Percentiles rank a stretch among this genome's conserved stretches.
Evolutionary conservation across 1,140 invertebrate species (phyloP).

Genomic region (Chymomyza costata): DNA sequence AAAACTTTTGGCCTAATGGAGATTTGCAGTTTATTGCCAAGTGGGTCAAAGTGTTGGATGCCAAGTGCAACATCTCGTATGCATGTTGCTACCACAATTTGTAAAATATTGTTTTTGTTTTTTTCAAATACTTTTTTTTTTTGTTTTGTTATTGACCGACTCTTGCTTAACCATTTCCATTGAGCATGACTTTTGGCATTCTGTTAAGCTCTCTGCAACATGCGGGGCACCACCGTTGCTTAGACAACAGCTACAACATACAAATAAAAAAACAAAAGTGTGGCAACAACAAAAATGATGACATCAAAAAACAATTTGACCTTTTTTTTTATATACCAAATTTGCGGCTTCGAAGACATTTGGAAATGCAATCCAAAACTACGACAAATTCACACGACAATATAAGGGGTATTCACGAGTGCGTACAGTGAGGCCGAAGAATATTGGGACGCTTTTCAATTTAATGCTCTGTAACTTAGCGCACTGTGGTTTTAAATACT

Average conservation of each 20-base stretch:
- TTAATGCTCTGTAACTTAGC: too few species aligned
- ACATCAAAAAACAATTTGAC: slow-evolving; percentile 38
- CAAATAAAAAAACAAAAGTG: too few species aligned
- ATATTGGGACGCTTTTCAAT: too few species aligned
- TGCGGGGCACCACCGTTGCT: slow-evolving; percentile 14
- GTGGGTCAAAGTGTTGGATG: slow-evolving; percentile 35
- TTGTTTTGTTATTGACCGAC: too few species aligned
- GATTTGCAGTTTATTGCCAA: slow-evolving; percentile 19
- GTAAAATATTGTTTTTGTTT: too few species aligned
- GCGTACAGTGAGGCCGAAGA: too few species aligned
- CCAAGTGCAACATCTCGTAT: slow-evolving; percentile 30
- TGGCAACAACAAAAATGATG: slow-evolving; percentile 9
- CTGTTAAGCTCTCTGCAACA: slow-evolving; percentile 17
- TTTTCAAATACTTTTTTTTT: too few species aligned
- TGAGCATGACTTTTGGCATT: slow-evolving; percentile 48
- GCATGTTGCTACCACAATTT: too few species aligned
- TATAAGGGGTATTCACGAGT: slow-evolving; percentile 22
- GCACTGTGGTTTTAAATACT: too few species aligned
- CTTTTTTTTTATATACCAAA: slow-evolving; percentile 23
- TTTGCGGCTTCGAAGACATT: slow-evolving; percentile 22
- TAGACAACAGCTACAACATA: slow-evolving; percentile 24
- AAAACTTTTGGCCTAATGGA: too few species aligned
- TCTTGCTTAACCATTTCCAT: slow-evolving; percentile 18
- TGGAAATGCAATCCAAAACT: slow-evolving; percentile 29
- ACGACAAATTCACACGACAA: slow-evolving; percentile 28